Conservation (phyloP, 2,797 vertebrate species). For the Cheirogaleus major region DNA sequence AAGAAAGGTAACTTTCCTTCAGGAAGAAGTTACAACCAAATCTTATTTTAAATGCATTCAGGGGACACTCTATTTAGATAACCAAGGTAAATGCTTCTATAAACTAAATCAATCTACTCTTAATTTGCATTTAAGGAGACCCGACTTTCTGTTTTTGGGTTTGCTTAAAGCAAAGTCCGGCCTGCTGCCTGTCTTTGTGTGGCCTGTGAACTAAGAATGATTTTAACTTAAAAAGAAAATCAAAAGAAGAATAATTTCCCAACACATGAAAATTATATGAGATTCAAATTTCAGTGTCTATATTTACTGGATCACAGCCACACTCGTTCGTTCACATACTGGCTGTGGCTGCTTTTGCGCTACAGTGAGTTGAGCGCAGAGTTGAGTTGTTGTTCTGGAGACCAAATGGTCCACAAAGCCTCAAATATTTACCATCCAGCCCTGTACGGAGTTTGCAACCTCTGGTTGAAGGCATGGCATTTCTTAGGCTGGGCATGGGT, state of each 20-base stretch:
- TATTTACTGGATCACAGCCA: neutral
- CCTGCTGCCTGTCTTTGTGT: neutral
- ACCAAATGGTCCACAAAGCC: neutral
- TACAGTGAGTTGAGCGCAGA: neutral
- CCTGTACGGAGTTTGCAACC: neutral
- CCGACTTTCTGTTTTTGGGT: neutral
- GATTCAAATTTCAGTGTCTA: neutral
- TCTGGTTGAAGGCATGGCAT: neutral
- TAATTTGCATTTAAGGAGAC: slow-evolving; percentile 34
- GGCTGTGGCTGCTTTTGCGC: neutral
- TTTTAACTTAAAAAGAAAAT: slow-evolving; percentile 5
- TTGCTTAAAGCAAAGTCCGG: slow-evolving; percentile 23
- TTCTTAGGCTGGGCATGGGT: neutral
- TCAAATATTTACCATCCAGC: neutral
- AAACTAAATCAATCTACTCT: neutral
- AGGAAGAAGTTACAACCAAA: neutral
- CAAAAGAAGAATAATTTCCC: slow-evolving; percentile 29
- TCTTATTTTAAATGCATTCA: neutral
- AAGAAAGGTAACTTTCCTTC: neutral
- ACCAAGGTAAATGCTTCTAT: neutral
- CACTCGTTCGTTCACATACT: neutral
- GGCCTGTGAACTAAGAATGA: slow-evolving; percentile 14
- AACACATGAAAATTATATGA: slow-evolving; percentile 5
- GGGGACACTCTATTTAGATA: neutral
- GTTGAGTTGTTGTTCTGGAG: neutral